Evolutionary conservation across 2,797 vertebrate genomes (phyloP).

Genomic region (Periparus ater): DNA sequence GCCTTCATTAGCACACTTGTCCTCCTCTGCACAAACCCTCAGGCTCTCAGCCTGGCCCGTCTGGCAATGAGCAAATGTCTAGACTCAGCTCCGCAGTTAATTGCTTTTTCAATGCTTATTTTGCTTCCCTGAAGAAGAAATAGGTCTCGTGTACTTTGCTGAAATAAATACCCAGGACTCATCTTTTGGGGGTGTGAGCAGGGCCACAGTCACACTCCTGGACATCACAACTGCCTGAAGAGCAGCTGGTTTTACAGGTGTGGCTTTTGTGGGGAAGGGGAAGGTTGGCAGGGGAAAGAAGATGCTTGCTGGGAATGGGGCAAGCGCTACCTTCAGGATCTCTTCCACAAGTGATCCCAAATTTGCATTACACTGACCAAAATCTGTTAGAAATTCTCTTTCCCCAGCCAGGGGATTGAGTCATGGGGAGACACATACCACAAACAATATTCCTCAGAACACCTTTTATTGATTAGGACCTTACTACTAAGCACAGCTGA

Average conservation of each 20-base stretch:
- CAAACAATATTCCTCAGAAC: neutral
- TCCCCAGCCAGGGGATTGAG: neutral
- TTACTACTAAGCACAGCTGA: neutral
- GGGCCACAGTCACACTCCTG: no score
- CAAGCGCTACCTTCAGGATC: fast-evolving
- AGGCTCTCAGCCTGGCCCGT: neutral
- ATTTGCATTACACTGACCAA: neutral
- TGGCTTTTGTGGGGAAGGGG: neutral
- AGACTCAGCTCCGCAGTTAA: neutral
- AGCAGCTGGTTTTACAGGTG: neutral
- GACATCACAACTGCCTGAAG: neutral
- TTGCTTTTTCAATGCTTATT: neutral
- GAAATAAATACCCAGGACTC: neutral
- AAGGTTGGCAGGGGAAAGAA: neutral
- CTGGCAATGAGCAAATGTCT: neutral
- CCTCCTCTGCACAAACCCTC: neutral
- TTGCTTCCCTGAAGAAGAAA: neutral
- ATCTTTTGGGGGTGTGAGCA: neutral
- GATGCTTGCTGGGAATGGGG: neutral
- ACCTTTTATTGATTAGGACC: neutral
- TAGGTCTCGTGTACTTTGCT: fast-evolving
- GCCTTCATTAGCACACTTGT: neutral
- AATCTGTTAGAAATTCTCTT: neutral
- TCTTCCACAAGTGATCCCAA: neutral
- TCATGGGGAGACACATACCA: neutral